A percentile compares a stretch with the other conserved stretches of the same genome.
Evolutionary conservation across 2,888 invertebrate species (phyloP).

Genomic region (Hyalella azteca): DNA sequence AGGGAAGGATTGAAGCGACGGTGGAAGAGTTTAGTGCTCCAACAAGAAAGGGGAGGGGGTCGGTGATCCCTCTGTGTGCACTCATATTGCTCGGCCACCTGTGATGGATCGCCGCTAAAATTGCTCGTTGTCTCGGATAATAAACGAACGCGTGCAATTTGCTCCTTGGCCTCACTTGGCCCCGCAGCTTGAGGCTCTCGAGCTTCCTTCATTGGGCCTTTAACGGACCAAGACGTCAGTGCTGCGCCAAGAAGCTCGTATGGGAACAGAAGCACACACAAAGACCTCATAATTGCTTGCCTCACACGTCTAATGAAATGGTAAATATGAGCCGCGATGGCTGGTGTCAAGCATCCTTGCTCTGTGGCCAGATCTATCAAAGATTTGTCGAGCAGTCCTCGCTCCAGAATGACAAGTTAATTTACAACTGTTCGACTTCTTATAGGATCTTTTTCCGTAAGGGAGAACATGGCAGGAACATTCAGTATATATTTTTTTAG

Average conservation of each 20-base stretch:
- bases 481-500: too few species aligned
- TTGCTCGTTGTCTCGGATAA: slow-evolving; percentile 37
- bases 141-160: slow-evolving; percentile 36
- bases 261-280: not conserved
- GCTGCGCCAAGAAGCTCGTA: not conserved
- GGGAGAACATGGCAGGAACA: too few species aligned
- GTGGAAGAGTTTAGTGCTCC: slow-evolving; percentile 1
- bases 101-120: slow-evolving; percentile 35
- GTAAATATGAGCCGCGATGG: not conserved
- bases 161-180: slow-evolving; percentile 28
- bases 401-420: too few species aligned
- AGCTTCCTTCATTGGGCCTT: slow-evolving; percentile 2
- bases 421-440: too few species aligned
- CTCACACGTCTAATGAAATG: slow-evolving; percentile 22
- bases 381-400: too few species aligned
- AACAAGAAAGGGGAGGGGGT: too few species aligned
- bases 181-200: not conserved
- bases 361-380: too few species aligned
- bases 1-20: not conserved
- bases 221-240: not conserved
- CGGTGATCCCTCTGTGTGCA: slow-evolving; percentile 1
- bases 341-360: too few species aligned
- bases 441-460: too few species aligned
- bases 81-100: slow-evolving; percentile 34
- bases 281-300: slow-evolving; percentile 9